Base-by-base conservation (phyloP, 2,113 vertebrate species). In the Scytalopus superciliaris region DNA sequence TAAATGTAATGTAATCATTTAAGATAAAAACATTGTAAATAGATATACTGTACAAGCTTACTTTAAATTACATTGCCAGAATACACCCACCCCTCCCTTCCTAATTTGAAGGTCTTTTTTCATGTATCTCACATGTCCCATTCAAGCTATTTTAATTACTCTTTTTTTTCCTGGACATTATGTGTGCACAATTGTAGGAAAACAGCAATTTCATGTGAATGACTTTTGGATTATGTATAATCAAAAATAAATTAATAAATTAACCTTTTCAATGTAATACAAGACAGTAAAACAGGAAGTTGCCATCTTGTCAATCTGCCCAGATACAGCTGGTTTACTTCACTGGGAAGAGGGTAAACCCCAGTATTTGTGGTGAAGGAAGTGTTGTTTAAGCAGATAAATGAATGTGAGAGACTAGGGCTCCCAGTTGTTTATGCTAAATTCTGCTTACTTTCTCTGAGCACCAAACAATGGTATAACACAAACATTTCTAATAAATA, bases 131-230 rank as follows among this genome's bases (percentile, higher is more conserved):
- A 40, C 8, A 33, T 94, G 33, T 87, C 53, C 84, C 53, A 73
- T 94, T 95, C 92, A 94, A 40, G 72, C 59, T 94, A 83, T 94
- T 93, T 87, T 95, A 90, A 75, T 90, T 95, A 72, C 45, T 14
- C 59, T 94, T 84, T 85, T 90, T 77, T 44, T n/a, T 14, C 69
- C 74, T 95, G 90, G 50, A 56, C 63, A 31, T 90, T 94, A 79
- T 81, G 87, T 87, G 40, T 52, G 31, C 76, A 96, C 96, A 97
- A 96, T 96, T 95, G 89, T 88, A 96, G 95, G 94, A 96, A 96
- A 95, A 74, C n/a, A 45, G 75, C 55, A 55, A 74, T 94, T 94
- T 93, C n/a, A 52, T n/a, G 14, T 86, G 87, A 96, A 86, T 87
- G 39, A 88, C 63, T 93, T 70, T 91, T 96, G 55, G 50, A 93